Base-by-base conservation (phyloP, 2,797 vertebrate genomes). In the Gymnothorax javanicus region DNA sequence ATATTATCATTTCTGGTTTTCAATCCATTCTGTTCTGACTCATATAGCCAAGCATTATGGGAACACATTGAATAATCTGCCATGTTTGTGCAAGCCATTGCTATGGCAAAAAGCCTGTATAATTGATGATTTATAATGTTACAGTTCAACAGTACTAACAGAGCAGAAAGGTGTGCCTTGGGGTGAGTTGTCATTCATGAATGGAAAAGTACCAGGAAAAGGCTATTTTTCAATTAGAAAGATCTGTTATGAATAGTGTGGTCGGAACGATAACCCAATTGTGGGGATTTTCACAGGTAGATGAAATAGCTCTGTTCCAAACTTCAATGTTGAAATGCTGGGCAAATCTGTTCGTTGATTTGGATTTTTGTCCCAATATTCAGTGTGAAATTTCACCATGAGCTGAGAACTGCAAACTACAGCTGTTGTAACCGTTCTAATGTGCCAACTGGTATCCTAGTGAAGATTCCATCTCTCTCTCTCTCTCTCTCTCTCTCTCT, bases 1-100 rank as follows among this genome's bases (percentile, higher is more conserved):
- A 81, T 95, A 93, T 96, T 96, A 94, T 95, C 94, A 94, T 95
- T 94, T 93, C 95, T 95, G 94, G 89, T 94, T 89, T 95, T 93
- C 91, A 90, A 93, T 92, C 93, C 89, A 91, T 94, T 93, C 92
- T 94, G 94, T 94, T 93, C 91, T 95, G 94, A 93, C 89, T 93
- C 92, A 89, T 58, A 88, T 90, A 91, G 89, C 92, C 94, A 95
- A 94, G 94, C 91, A 93, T 90, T 89, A 86, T 91, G 93, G 92
- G 92, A 92, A 91, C 17, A 87, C 87, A 89, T 82, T 89, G 92
- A 88, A 89, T 89, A 90, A 86, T 86, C 88, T 88, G 57, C 91
- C 91, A 88, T 94, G 93, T 94, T 91, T 83, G 91, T 94, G 91
- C 94, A 94, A 94, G 93, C 90, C 92, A 91, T 94, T 86, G 87